Evolutionary conservation across 2,113 vertebrate genomes (phyloP).

Genomic region (Monarcha castaneiventris): DNA sequence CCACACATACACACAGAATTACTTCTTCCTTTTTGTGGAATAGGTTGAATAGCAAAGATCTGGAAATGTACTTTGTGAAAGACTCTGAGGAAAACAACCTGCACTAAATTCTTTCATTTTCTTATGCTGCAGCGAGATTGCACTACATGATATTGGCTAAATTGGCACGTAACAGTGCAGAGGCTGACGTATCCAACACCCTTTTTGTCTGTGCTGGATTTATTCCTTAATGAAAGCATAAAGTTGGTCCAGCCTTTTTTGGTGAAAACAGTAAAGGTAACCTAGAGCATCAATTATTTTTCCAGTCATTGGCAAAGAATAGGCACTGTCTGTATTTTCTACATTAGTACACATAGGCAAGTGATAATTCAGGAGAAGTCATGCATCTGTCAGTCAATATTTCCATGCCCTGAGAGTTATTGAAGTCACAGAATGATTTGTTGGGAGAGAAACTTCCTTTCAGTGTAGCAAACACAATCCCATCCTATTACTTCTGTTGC

Average conservation of each 20-base stretch:
- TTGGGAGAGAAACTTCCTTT: not conserved
- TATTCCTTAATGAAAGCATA: not conserved
- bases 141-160: not conserved
- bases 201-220: not conserved
- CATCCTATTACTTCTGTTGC: not conserved
- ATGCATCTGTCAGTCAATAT: not conserved
- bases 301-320: not conserved
- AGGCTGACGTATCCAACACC: not conserved
- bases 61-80: not conserved
- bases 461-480: not conserved
- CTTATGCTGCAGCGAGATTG: not conserved
- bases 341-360: not conserved
- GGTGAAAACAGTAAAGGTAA: not conserved
- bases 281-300: not conserved
- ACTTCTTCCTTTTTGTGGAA: not conserved
- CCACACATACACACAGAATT: not conserved
- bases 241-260: not conserved
- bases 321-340: not conserved
- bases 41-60: not conserved
- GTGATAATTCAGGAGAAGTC: not conserved
- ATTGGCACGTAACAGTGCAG: slow-evolving; percentile 1
- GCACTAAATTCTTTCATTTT: not conserved
- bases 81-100: not conserved
- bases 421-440: not conserved
- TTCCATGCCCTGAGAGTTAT: slow-evolving; percentile 14